Conservation (phyloP, 2,797 vertebrate genomes). For the Gymnocypris eckloni region DNA sequence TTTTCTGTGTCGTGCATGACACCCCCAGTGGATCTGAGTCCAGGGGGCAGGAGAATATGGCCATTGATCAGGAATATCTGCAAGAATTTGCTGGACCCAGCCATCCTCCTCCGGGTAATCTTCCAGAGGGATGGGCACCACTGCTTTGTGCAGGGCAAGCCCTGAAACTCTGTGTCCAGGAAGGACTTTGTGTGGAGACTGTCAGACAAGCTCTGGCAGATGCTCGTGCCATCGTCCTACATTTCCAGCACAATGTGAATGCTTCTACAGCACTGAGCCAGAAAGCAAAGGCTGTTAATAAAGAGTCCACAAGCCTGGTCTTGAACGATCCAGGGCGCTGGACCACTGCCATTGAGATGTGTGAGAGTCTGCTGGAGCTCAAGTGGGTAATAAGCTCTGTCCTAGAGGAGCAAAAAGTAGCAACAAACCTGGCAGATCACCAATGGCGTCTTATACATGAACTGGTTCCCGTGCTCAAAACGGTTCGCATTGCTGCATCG, state of each 20-base stretch:
- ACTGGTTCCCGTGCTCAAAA: slow-evolving; percentile 70
- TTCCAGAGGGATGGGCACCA: slow-evolving; percentile 66
- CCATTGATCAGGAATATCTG: slow-evolving; percentile 54
- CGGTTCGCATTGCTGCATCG: slow-evolving; percentile 68
- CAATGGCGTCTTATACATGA: slow-evolving; percentile 79
- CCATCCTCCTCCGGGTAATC: slow-evolving; percentile 51
- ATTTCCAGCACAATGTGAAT: slow-evolving; percentile 68
- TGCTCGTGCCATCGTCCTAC: slow-evolving; percentile 66
- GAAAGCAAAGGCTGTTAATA: slow-evolving; percentile 71
- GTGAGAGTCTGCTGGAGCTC: slow-evolving; percentile 72
- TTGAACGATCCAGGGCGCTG: slow-evolving; percentile 68
- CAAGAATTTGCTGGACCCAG: slow-evolving; percentile 56
- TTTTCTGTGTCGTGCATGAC: slow-evolving; percentile 72
- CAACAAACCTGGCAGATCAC: slow-evolving; percentile 69
- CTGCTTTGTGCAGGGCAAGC: slow-evolving; percentile 69
- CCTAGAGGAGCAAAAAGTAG: slow-evolving; percentile 69
- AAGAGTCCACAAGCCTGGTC: slow-evolving; percentile 60
- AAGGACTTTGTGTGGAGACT: slow-evolving; percentile 67
- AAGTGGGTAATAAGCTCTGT: slow-evolving; percentile 76
- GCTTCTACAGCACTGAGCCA: slow-evolving; percentile 67
- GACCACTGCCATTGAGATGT: slow-evolving; percentile 75
- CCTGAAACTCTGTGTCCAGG: slow-evolving; percentile 69
- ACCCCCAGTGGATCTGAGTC: slow-evolving; percentile 44
- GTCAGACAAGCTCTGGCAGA: slow-evolving; percentile 67
- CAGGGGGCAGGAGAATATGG: slow-evolving; percentile 29